Conservation (phyloP, 2,797 vertebrate species). For the Chiroxiphia lanceolata region DNA sequence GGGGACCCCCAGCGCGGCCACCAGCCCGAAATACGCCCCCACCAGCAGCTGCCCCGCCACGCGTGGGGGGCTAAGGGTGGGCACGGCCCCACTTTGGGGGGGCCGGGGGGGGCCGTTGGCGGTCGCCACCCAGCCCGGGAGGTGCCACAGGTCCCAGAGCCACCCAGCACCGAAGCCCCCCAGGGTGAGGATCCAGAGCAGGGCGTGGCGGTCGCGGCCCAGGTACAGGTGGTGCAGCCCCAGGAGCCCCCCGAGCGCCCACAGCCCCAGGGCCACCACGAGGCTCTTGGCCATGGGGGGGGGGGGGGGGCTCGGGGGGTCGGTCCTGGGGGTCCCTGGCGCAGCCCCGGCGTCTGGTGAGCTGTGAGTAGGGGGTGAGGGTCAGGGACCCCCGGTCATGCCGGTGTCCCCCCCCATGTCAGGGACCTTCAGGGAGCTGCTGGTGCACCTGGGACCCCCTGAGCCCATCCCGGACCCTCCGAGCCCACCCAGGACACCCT, state of each 20-base stretch:
- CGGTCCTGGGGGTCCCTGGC: not conserved
- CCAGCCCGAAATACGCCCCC: constrained; percentile 88
- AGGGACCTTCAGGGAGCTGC: no score
- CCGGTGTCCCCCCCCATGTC: no score
- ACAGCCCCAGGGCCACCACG: constrained; percentile 83
- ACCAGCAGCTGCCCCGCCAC: constrained; percentile 84
- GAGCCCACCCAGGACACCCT: not conserved
- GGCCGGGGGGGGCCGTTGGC: constrained; percentile 74
- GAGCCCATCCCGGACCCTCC: not conserved
- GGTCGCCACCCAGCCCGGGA: constrained; percentile 83
- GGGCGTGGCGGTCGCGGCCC: constrained; percentile 88
- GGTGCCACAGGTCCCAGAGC: constrained; percentile 85
- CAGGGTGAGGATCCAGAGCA: constrained; percentile 90
- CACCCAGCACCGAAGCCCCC: constrained; percentile 85
- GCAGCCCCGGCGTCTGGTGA: not conserved
- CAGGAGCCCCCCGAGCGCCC: constrained; percentile 77
- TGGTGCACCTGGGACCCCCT: no score
- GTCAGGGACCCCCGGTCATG: no score
- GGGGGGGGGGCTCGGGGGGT: no score
- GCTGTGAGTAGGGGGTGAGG: no score
- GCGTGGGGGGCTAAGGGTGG: constrained; percentile 73
- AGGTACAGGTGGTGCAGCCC: constrained; percentile 92
- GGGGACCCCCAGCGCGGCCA: constrained; percentile 84
- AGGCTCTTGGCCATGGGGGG: constrained; percentile 72
- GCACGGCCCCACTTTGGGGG: not conserved